A percentile compares a stretch with the other conserved stretches of the same genome.
phyloP scores from a whole-genome alignment of 2,888 invertebrate genomes.

The Neoitamus cyanurus region DNA sequence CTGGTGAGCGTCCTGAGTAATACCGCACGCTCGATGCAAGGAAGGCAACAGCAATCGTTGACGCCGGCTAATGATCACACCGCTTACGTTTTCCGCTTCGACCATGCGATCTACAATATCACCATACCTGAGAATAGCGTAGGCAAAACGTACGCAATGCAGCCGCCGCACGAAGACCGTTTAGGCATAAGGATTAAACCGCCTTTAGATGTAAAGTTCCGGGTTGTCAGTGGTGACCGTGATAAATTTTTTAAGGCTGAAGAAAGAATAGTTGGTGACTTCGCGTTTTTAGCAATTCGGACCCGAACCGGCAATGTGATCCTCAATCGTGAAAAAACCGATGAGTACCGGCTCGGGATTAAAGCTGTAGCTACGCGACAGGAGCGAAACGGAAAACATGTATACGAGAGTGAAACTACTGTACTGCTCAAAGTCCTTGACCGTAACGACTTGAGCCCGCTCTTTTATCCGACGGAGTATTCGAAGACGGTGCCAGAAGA shows the following conservation, averaged over 20 bases:
- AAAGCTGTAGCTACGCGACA: constrained; percentile 74
- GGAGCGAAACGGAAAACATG: constrained; percentile 70
- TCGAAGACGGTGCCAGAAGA: constrained; percentile 89
- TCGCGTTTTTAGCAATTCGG: constrained; percentile 90
- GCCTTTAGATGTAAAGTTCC: constrained; percentile 78
- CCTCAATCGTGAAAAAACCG: constrained; percentile 91
- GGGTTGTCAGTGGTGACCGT: constrained; percentile 87
- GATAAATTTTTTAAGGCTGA: constrained; percentile 95
- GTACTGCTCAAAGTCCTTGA: constrained; percentile 81
- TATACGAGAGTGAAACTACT: constrained; percentile 77
- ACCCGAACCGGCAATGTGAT: constrained; percentile 90
- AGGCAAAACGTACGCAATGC: constrained; percentile 85
- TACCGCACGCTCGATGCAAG: constrained; percentile 48
- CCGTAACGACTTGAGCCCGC: constrained; percentile 91
- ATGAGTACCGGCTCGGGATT: constrained; percentile 82
- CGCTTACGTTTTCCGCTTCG: constrained; percentile 73
- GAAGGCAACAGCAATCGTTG: constrained; percentile 43
- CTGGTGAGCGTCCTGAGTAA: constrained; percentile 53
- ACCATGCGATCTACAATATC: constrained; percentile 82
- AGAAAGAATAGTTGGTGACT: constrained; percentile 89
- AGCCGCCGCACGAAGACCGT: constrained; percentile 76
- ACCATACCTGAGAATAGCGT: constrained; percentile 93
- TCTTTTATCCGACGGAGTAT: constrained; percentile 92
- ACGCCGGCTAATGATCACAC: constrained; percentile 49
- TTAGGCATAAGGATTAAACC: constrained; percentile 80